Evolutionary conservation across 2,113 vertebrate genomes (phyloP).

Genomic region (Pardalotus punctatus): DNA sequence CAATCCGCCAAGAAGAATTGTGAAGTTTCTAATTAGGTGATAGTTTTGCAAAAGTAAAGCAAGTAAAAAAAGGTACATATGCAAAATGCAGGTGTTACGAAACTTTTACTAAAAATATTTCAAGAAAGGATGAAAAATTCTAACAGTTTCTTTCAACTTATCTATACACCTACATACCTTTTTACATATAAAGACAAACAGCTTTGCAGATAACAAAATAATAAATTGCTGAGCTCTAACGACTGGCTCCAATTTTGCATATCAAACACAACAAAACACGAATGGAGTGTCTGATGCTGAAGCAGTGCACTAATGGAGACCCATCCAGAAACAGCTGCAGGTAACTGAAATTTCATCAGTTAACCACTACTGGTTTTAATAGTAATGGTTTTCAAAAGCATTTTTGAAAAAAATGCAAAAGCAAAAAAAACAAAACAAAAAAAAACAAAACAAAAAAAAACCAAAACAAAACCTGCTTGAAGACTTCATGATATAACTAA

Average conservation of each 20-base stretch:
- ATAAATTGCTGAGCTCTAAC: background rate
- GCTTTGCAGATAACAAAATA: background rate
- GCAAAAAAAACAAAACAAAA: background rate
- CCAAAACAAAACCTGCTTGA: background rate
- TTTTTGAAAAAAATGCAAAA: background rate
- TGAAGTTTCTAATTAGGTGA: background rate
- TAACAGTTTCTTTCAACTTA: background rate
- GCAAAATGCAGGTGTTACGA: background rate
- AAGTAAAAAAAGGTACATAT: background rate
- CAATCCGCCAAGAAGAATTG: background rate
- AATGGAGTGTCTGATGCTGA: background rate
- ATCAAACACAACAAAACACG: background rate
- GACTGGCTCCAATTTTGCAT: background rate
- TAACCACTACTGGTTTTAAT: background rate
- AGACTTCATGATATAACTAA: background rate
- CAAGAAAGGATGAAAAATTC: background rate
- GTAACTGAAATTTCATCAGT: background rate
- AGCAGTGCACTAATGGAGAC: background rate
- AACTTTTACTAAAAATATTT: background rate
- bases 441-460: background rate
- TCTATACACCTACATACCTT: background rate
- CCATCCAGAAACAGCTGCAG: background rate
- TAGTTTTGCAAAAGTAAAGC: background rate
- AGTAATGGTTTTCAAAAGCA: background rate
- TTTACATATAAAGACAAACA: background rate